Evolutionary conservation across 1,140 invertebrate genomes (phyloP).

Genomic region (Holcopasites calliopsidis): DNA sequence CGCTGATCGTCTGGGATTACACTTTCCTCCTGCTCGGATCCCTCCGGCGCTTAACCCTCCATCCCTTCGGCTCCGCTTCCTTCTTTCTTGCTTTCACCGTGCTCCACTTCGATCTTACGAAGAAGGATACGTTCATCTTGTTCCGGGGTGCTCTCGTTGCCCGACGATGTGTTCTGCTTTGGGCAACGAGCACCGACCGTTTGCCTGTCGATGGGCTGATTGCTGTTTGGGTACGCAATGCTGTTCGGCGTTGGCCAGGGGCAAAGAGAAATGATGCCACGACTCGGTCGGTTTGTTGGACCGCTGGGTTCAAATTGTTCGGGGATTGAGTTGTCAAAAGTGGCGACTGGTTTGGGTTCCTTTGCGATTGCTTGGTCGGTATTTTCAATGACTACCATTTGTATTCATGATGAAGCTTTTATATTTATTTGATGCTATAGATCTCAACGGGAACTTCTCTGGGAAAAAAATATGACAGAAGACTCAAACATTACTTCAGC

Average conservation of each 20-base stretch:
- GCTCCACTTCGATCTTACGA: not conserved
- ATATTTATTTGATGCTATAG: too few species aligned
- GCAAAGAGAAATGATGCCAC: conserved; percentile 1
- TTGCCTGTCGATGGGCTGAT: conserved; percentile 13
- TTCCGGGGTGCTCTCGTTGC: conserved; percentile 36
- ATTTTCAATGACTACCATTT: not conserved
- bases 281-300: not conserved
- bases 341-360: not conserved
- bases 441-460: too few species aligned
- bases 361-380: not conserved
- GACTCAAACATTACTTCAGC: too few species aligned
- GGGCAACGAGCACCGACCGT: not conserved
- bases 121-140: not conserved
- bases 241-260: not conserved
- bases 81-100: conserved; percentile 33
- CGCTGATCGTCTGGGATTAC: conserved; percentile 76
- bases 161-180: not conserved
- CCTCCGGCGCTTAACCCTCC: conserved; percentile 68
- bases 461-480: too few species aligned
- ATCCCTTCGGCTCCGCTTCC: conserved; percentile 25
- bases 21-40: conserved; percentile 64
- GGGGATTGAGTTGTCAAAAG: not conserved
- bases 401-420: too few species aligned
- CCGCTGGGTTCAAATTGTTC: not conserved
- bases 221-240: not conserved